These are phyloP conservation scores for Ceratitis capitata DNA, from an alignment of 1,140 invertebrate species.

Conservation along the genomic window DNA sequence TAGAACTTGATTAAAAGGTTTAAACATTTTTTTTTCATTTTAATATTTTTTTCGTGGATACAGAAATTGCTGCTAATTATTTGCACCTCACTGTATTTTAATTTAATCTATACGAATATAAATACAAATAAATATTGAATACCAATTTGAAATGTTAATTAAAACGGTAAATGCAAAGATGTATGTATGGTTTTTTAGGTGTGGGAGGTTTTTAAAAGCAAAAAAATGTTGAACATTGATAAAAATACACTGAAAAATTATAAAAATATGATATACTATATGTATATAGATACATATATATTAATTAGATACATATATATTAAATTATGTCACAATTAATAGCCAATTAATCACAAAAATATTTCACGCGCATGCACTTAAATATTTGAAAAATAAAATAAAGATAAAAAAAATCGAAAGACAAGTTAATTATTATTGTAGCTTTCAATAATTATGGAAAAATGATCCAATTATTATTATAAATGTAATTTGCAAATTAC, in stretches of 20 bases:
- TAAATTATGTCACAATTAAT: background rate
- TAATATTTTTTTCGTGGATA: background rate
- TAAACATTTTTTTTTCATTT: too few relatives aligned
- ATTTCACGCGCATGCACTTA: constrained; percentile 17
- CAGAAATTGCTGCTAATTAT: background rate
- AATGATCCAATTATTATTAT: background rate
- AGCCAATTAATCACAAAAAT: constrained; percentile 24
- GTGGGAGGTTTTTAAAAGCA: background rate
- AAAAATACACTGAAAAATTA: background rate
- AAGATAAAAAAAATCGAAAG: background rate
- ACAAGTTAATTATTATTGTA: constrained; percentile 30
- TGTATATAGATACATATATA: background rate
- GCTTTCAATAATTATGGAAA: background rate
- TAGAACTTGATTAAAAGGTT: too few relatives aligned
- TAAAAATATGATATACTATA: background rate
- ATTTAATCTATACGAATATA: background rate
- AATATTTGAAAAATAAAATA: background rate
- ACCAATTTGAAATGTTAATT: background rate
- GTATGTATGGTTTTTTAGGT: background rate
- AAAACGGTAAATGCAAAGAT: background rate
- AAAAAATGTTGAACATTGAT: background rate
- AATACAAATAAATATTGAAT: background rate
- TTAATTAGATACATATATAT: background rate
- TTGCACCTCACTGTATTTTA: background rate
- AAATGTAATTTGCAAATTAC: background rate